Percentiles rank a stretch among this genome's conserved stretches.
Conservation (phyloP, 35 echinoderm and acorn worm genomes). For the Apostichopus parvimensis region DNA sequence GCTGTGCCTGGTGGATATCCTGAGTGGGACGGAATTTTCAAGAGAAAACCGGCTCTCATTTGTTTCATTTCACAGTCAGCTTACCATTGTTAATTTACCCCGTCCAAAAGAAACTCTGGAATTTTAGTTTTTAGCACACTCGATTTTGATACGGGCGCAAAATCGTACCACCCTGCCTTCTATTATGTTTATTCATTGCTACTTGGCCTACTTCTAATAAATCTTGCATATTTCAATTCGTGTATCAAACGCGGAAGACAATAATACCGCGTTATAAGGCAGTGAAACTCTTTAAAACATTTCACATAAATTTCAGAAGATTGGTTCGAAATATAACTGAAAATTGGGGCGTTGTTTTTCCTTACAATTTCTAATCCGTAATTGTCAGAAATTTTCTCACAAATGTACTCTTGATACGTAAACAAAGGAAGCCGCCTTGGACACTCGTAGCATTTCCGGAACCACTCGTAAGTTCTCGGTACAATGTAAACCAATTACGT, state of each 20-base stretch:
- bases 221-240: too few relatives aligned
- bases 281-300: neutral
- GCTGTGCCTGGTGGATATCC: too few relatives aligned
- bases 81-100: too few relatives aligned
- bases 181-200: too few relatives aligned
- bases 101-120: too few relatives aligned
- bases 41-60: too few relatives aligned
- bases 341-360: neutral
- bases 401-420: neutral
- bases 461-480: neutral
- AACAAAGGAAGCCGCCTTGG: conserved; percentile 46
- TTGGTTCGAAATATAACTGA: neutral
- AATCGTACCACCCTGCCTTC: too few relatives aligned
- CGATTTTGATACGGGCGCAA: too few relatives aligned
- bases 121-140: too few relatives aligned
- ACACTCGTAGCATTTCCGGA: conserved; percentile 4
- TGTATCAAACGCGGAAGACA: neutral
- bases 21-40: too few relatives aligned
- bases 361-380: neutral
- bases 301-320: neutral
- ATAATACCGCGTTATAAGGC: neutral
- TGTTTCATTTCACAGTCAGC: too few relatives aligned
- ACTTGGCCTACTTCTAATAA: too few relatives aligned
- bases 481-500: conserved; percentile 9
- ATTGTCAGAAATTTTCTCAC: neutral